Evolutionary conservation across 2,888 invertebrate species (phyloP).

Genomic region (Trachelus stipa): DNA sequence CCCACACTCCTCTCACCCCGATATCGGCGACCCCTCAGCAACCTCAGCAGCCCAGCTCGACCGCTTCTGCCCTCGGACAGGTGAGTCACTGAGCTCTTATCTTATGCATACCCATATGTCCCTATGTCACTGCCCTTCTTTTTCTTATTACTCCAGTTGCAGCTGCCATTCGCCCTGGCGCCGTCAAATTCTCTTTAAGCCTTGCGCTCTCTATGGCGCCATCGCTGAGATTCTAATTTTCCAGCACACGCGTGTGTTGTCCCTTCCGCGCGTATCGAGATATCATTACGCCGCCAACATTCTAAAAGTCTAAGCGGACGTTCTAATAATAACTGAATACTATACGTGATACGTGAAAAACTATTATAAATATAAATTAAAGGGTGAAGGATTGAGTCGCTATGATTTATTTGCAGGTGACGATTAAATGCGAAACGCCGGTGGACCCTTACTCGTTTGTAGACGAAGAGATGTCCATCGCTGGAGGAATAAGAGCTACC

Average conservation of each 20-base stretch:
- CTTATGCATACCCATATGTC: background rate
- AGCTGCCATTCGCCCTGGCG: background rate
- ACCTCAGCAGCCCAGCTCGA: conserved; percentile 63
- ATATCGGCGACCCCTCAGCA: conserved; percentile 65
- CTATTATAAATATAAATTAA: background rate
- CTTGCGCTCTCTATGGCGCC: too few relatives aligned
- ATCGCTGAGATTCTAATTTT: too few relatives aligned
- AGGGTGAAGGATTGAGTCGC: background rate
- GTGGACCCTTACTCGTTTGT: conserved; percentile 90
- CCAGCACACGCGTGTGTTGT: too few relatives aligned
- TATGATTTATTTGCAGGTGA: conserved; percentile 55
- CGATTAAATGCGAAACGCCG: conserved; percentile 72
- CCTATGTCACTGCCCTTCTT: too few relatives aligned
- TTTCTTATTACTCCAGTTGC: background rate
- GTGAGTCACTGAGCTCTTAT: conserved; percentile 39
- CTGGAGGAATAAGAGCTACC: conserved; percentile 70
- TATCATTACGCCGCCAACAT: too few relatives aligned
- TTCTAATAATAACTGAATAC: background rate
- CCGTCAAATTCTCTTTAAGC: background rate
- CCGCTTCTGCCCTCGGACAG: conserved; percentile 62
- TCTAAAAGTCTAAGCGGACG: too few relatives aligned
- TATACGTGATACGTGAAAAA: background rate
- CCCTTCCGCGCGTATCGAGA: too few relatives aligned
- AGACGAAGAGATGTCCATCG: conserved; percentile 79
- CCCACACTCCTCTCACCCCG: conserved; percentile 64